Evolutionary conservation across 1,140 invertebrate species (phyloP).

Genomic region (Ips typographus): DNA sequence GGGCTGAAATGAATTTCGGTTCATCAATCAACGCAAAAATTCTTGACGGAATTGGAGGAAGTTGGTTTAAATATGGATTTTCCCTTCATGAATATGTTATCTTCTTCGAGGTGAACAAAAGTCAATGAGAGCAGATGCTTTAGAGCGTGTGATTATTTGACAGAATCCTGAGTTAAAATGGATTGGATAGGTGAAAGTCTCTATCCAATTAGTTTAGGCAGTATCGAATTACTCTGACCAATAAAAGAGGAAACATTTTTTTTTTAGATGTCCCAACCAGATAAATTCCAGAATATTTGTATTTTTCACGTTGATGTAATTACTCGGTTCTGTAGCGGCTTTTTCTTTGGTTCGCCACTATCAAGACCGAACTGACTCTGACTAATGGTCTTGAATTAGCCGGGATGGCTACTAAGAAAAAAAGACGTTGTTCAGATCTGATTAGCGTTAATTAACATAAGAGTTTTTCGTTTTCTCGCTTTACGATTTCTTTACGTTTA

Average conservation of each 20-base stretch:
- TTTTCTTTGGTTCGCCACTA: conserved; percentile 34
- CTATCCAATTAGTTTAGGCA: too few relatives aligned
- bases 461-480: conserved; percentile 32
- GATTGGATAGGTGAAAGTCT: too few relatives aligned
- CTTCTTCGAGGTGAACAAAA: too few relatives aligned
- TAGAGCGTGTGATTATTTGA: too few relatives aligned
- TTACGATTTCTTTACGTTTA: conserved; percentile 26
- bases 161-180: too few relatives aligned
- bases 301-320: conserved; percentile 31
- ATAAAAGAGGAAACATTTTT: conserved; percentile 2
- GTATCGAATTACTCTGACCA: background rate
- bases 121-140: too few relatives aligned
- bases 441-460: conserved; percentile 43
- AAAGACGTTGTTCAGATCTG: conserved; percentile 42
- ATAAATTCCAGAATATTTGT: conserved; percentile 32
- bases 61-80: background rate
- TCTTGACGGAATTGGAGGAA: conserved; percentile 5
- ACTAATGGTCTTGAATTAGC: conserved; percentile 41
- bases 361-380: conserved; percentile 37
- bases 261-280: background rate
- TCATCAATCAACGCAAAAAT: conserved; percentile 23
- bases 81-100: background rate
- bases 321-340: conserved; percentile 31
- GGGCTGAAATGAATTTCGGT: conserved; percentile 25
- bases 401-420: conserved; percentile 36